Evolutionary conservation across 2,797 vertebrate species (phyloP).

Genomic region (Monodelphis domestica): DNA sequence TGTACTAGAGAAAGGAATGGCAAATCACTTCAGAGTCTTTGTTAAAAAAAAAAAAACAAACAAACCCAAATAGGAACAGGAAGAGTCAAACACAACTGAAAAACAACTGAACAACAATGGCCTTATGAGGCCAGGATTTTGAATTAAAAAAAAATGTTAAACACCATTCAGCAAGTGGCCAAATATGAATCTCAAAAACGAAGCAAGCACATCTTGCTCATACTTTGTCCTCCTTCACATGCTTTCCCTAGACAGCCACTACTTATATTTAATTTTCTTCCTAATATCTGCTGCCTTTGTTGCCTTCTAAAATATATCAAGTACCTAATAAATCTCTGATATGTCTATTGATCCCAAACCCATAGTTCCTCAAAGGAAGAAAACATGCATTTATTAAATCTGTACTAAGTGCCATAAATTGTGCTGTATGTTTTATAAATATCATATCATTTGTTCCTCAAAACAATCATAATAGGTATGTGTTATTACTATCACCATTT

Average conservation of each 20-base stretch:
- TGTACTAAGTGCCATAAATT: not conserved
- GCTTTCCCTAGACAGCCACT: conserved; percentile 39
- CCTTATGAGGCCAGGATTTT: conserved; percentile 42
- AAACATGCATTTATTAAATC: not conserved
- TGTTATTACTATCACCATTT: not conserved
- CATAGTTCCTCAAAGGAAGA: not conserved
- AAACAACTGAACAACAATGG: too few species aligned
- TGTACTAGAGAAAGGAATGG: too few species aligned
- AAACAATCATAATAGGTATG: not conserved
- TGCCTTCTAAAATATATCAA: conserved; percentile 1
- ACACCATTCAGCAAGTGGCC: conserved; percentile 54
- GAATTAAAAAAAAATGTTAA: conserved; percentile 57
- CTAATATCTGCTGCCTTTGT: conserved; percentile 26
- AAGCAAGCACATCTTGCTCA: conserved; percentile 62
- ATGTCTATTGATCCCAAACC: not conserved
- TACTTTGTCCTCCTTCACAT: conserved; percentile 58
- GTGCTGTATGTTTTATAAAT: not conserved
- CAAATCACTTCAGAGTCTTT: too few species aligned
- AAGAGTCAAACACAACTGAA: too few species aligned
- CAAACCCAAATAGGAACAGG: too few species aligned
- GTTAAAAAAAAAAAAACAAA: too few species aligned
- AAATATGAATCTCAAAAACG: conserved; percentile 40
- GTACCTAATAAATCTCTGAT: conserved; percentile 16
- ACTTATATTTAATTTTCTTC: conserved; percentile 32
- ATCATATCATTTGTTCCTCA: not conserved